Conservation (phyloP, 2,113 vertebrate genomes). For the Sylvilagus bachmani region DNA sequence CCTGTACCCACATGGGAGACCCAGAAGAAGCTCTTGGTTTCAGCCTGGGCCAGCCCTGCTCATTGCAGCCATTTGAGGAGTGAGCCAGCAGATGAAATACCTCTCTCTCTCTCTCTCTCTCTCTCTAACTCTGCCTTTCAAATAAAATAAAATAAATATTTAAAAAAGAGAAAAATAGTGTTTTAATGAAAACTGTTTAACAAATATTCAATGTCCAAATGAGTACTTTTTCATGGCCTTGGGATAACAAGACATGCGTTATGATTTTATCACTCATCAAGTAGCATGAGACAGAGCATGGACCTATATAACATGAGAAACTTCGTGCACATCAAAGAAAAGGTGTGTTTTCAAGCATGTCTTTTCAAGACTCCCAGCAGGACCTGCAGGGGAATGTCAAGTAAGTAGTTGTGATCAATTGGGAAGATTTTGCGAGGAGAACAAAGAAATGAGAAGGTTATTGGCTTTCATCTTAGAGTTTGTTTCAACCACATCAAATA, state of each 20-base stretch:
- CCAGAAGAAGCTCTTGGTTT: too few relatives aligned
- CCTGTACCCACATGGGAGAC: too few relatives aligned
- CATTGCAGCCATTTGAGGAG: too few relatives aligned
- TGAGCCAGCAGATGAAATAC: too few relatives aligned
- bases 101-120: too few relatives aligned
- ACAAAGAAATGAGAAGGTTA: constrained; percentile 33
- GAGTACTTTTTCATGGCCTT: background rate
- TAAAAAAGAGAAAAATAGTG: too few relatives aligned
- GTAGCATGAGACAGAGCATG: background rate
- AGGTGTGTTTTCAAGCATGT: background rate
- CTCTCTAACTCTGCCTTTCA: too few relatives aligned
- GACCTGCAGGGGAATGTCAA: background rate
- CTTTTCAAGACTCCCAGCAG: background rate
- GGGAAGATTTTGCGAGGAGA: constrained; percentile 34
- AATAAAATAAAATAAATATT: too few relatives aligned
- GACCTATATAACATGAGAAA: background rate
- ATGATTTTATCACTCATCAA: constrained; percentile 44
- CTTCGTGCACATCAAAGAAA: background rate
- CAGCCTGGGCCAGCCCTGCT: too few relatives aligned
- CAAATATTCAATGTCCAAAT: constrained; percentile 56
- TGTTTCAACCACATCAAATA: constrained; percentile 71
- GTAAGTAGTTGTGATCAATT: background rate
- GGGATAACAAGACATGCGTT: constrained; percentile 46
- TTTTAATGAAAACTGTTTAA: background rate
- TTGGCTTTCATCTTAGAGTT: constrained; percentile 55